Evolutionary conservation across 2,797 vertebrate species (phyloP).

Genomic region (Acrossocheilus fasciatus): DNA sequence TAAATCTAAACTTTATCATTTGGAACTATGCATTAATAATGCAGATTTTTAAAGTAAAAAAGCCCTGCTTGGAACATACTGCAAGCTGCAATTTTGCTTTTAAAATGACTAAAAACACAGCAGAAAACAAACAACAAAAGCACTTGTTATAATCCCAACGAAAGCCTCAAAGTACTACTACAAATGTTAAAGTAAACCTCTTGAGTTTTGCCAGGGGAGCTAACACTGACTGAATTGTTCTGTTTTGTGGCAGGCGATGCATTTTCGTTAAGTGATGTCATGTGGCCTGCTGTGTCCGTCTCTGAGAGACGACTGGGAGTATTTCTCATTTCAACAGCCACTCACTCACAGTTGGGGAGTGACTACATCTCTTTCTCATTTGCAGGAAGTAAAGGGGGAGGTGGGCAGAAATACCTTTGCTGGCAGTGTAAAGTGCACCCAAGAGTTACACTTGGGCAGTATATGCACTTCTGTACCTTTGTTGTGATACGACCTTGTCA

Average conservation of each 20-base stretch:
- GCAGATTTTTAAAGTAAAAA: background rate
- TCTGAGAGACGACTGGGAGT: slow-evolving; percentile 70
- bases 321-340: slow-evolving; percentile 73
- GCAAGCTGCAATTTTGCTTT: background rate
- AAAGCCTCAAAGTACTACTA: slow-evolving; percentile 66
- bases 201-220: slow-evolving; percentile 70
- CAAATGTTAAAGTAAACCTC: slow-evolving; percentile 72
- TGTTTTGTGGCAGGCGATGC: slow-evolving; percentile 76
- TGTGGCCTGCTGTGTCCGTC: slow-evolving; percentile 74
- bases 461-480: slow-evolving; percentile 61
- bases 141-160: slow-evolving; percentile 65
- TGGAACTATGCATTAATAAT: background rate
- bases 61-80: background rate
- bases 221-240: slow-evolving; percentile 71
- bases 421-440: slow-evolving; percentile 71
- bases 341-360: slow-evolving; percentile 69
- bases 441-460: slow-evolving; percentile 68
- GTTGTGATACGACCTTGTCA: slow-evolving; percentile 61
- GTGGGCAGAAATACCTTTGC: slow-evolving; percentile 67
- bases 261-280: slow-evolving; percentile 82
- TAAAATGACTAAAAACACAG: background rate
- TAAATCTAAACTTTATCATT: background rate
- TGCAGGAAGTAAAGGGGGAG: slow-evolving; percentile 70
- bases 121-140: slow-evolving; percentile 55
- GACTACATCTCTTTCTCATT: slow-evolving; percentile 76